Evolutionary conservation across 1,140 invertebrate species (phyloP).

Genomic region (Cyrtorhinus lividipennis): DNA sequence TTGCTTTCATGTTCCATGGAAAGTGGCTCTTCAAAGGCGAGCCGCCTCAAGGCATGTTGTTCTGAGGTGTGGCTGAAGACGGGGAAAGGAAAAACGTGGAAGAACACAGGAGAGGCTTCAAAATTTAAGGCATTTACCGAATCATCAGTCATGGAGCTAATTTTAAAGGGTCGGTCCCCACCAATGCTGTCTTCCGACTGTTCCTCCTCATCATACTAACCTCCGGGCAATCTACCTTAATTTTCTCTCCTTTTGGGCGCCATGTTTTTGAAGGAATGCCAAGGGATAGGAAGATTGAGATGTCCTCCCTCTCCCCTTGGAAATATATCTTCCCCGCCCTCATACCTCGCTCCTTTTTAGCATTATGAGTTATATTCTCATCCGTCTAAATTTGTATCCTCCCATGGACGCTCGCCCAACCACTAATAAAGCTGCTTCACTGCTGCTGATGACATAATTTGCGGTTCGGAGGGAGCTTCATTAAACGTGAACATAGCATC

Average conservation of each 20-base stretch:
- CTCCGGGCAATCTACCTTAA: neutral
- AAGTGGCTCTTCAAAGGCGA: neutral
- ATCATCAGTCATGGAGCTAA: neutral
- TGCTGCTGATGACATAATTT: too few species aligned
- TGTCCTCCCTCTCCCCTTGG: neutral
- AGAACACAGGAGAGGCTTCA: neutral
- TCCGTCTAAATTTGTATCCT: neutral
- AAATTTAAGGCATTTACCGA: constrained; percentile 6
- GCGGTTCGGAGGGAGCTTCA: too few species aligned
- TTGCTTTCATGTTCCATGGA: neutral
- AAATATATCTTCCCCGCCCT: neutral
- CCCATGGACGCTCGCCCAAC: too few species aligned
- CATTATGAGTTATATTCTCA: neutral
- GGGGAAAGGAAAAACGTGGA: too few species aligned
- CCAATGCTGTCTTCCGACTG: neutral
- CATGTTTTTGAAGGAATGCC: neutral
- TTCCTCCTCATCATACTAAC: constrained; percentile 1
- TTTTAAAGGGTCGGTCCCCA: neutral
- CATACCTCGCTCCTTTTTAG: neutral
- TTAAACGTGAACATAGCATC: too few species aligned
- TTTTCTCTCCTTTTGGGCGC: neutral
- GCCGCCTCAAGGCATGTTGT: neutral
- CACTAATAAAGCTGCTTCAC: too few species aligned
- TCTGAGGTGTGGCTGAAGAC: too few species aligned
- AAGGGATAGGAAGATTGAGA: neutral